Evolutionary conservation across 2,888 invertebrate species (phyloP).

Genomic region (Mesorhabditis sp.): DNA sequence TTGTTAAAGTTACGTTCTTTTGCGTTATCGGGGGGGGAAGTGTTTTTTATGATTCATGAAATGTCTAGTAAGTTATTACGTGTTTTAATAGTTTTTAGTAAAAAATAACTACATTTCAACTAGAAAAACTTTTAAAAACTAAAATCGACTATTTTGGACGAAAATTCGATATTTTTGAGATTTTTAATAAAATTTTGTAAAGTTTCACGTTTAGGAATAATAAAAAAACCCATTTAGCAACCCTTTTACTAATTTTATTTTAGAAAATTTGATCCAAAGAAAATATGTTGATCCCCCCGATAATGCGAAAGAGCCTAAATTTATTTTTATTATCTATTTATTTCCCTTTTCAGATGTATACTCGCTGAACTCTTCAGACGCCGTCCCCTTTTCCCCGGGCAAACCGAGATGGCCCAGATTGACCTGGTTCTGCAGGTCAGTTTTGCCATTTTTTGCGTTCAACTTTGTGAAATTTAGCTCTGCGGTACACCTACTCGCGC

Average conservation of each 20-base stretch:
- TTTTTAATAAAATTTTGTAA: no score
- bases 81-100: no score
- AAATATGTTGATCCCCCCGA: background rate
- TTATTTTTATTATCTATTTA: background rate
- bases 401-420: conserved; percentile 84
- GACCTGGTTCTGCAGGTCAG: conserved; percentile 74
- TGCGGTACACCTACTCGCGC: conserved; percentile 94
- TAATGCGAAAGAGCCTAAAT: background rate
- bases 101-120: no score
- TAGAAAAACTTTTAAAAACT: no score
- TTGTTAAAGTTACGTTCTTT: background rate
- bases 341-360: conserved; percentile 71
- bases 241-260: no score
- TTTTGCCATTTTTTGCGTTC: background rate
- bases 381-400: conserved; percentile 92
- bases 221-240: no score
- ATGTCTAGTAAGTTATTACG: no score
- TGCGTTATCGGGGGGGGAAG: conserved; percentile 19
- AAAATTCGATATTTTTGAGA: no score
- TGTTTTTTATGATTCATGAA: conserved; percentile 7
- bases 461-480: background rate
- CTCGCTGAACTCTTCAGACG: conserved; percentile 93
- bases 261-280: background rate
- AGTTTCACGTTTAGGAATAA: no score
- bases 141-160: no score